Percentiles rank a stretch among this genome's conserved stretches.
Evolutionary conservation across 2,797 vertebrate genomes (phyloP).

Genomic region (Eupleurogrammus muticus): DNA sequence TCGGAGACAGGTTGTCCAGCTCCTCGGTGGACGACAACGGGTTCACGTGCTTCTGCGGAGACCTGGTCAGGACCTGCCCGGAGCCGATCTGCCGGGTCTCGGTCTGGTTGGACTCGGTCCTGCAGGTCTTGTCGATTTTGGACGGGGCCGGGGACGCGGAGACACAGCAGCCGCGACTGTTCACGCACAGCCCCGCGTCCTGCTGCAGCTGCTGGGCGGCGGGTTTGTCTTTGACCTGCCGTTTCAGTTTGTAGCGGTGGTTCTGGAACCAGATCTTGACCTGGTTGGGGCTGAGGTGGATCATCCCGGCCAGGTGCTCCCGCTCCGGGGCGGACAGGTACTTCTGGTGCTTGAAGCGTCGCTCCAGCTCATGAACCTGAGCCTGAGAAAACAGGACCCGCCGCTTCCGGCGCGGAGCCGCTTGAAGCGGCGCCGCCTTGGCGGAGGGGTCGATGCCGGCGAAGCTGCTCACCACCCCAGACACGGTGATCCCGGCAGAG

Average conservation of each 20-base stretch:
- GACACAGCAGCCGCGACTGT: slow-evolving; percentile 86
- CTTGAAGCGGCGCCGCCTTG: slow-evolving; percentile 88
- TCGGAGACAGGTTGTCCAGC: slow-evolving; percentile 88
- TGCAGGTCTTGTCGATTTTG: slow-evolving; percentile 89
- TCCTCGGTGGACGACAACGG: slow-evolving; percentile 80
- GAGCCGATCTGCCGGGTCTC: slow-evolving; percentile 46
- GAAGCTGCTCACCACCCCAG: slow-evolving; percentile 89
- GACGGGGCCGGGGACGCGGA: slow-evolving; percentile 78
- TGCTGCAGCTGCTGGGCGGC: slow-evolving; percentile 83
- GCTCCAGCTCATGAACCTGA: slow-evolving; percentile 93
- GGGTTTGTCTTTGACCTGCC: slow-evolving; percentile 94
- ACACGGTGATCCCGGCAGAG: slow-evolving; percentile 89
- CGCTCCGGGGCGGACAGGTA: slow-evolving; percentile 95
- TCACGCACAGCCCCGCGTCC: slow-evolving; percentile 79
- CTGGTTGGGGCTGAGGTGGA: slow-evolving; percentile 95
- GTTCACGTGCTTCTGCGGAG: slow-evolving; percentile 47
- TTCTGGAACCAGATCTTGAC: slow-evolving; percentile 99
- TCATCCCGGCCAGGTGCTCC: slow-evolving; percentile 92
- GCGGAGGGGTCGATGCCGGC: slow-evolving; percentile 83
- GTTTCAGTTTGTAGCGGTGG: slow-evolving; percentile 96
- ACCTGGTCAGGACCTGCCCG: slow-evolving; percentile 11
- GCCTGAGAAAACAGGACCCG: slow-evolving; percentile 95
- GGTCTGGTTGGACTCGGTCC: slow-evolving; percentile 75
- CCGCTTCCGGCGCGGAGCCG: slow-evolving; percentile 88
- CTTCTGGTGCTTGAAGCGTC: slow-evolving; percentile 92